Evolutionary conservation across 2,888 invertebrate genomes (phyloP), one percentile per base, ranked within the genome.

Genomic region (Catocala nupta): DNA sequence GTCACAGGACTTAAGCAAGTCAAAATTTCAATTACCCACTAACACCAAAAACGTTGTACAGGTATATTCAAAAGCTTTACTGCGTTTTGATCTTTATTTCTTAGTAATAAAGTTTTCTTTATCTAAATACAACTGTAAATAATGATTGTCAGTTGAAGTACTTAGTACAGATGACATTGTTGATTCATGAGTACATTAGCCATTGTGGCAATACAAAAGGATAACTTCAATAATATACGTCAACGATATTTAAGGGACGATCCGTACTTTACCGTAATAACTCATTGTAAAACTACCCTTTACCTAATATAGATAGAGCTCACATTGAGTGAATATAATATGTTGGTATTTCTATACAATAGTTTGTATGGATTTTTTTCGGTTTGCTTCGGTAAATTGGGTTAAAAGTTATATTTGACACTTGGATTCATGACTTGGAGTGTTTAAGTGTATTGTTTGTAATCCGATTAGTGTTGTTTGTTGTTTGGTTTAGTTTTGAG

Each of bases 161-260:
- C 92, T 92, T 91, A 92, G 92, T 90, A 89, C 84, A 85, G 88
- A 91, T 93, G 90, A 90, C 89, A 90, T 84, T 86, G 92, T 89
- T 93, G 91, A 91, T 90, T 90, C 90, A 91, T 90, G 92, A 93
- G 91, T 91, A 80, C 88, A 93, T 93, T 93, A 93, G 91, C 88
- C 81, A 83, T 93, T 93, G 92, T 93, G 81, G 69, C 59, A 57
- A 68, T 70, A 92, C 91, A 92, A 92, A 85, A 76, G 75, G 74
- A 80, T 77, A 81, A 72, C 75, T 84, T 81, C 88, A 84, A 85
- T 86, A 84, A 83, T 83, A 85, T 75, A 86, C 88, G 90, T 92
- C 91, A 91, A 86, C 87, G 87, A 78, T 81, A 82, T 75, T 80
- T 66, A 82, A 84, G 82, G 78, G 76, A 60, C 64, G 6, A 63